Evolutionary conservation across 2,113 vertebrate species (phyloP), one percentile per base, ranked within the genome.

Genomic region (Lagopus muta): DNA sequence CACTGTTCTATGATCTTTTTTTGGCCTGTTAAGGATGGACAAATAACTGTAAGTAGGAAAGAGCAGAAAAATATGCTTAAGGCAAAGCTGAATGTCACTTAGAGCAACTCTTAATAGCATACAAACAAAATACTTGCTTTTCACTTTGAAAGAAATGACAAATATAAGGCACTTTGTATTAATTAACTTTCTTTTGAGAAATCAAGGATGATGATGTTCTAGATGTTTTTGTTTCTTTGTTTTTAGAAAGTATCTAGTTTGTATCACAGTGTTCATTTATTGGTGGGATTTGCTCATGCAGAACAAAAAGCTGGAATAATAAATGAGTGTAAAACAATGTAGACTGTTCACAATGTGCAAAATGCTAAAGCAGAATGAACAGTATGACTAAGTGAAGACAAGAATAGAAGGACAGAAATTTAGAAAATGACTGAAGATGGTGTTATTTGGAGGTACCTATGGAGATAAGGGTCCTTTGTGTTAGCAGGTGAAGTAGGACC

Each of bases 171-270:
- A 75, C 16, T 80, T 74, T 40, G 11, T 74, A 60, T 42, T 61
- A 50, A 93, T 88, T 66, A 77, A 8, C 11, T 70, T 65, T 18
- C 70, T 21, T 62, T 83, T 70, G 38, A 90, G 89, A 90, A 95
- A 86, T 27, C 43, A 76, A 83, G 36, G 27, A 86, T 92, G 34
- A 4, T 43, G 50, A 62, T 54, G 22, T 36, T 58, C 36, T 86
- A 10, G 40, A 88, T 82, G 40, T 27, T 64, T 62, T 38, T 38
- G 22, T 67, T 61, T 57, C 22, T 70, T 57, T 89, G 34, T 73
- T 85, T 88, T 76, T 54, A 45, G 13, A 72, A 76, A 24, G 32
- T 64, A 71, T 82, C 48, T 80, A 47, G 27, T 74, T 86, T 88
- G 69, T 70, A 48, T 58, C 48, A 78, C 50, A 24, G 69, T 82